A percentile compares a stretch with the other conserved stretches of the same genome.
These are phyloP conservation scores for Iselma pallidipennis DNA, from an alignment of 2,888 invertebrate species.

Conservation along the genomic window DNA sequence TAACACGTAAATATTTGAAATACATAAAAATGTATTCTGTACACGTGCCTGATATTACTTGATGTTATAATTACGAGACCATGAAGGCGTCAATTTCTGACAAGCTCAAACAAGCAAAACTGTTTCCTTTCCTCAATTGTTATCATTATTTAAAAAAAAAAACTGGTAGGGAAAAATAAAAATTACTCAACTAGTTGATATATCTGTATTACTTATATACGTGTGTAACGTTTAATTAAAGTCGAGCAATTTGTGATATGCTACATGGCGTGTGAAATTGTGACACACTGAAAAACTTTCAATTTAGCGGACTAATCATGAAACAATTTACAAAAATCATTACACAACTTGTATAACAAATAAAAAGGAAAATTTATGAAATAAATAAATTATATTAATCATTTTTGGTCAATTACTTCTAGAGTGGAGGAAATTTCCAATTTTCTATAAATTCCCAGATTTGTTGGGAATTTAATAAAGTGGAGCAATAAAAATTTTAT, in stretches of 20 bases:
- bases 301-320: not conserved
- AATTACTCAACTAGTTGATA: not conserved
- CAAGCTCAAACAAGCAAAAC: slow-evolving; percentile 7
- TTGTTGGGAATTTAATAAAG: no score
- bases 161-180: no score
- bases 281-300: not conserved
- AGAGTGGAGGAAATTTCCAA: no score
- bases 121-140: not conserved
- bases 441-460: no score
- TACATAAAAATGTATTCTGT: no score
- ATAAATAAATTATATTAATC: no score
- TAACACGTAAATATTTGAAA: not conserved
- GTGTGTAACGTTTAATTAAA: not conserved
- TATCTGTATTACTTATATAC: not conserved
- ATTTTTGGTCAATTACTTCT: no score
- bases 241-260: not conserved
- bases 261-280: not conserved
- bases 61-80: not conserved
- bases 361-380: no score
- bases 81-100: slow-evolving; percentile 14
- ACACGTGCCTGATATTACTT: not conserved
- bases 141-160: no score
- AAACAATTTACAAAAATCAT: no score
- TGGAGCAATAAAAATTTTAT: no score
- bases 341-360: no score